A percentile compares a stretch with the other conserved stretches of the same genome.
These are phyloP conservation scores for Lepilemur ruficaudatus DNA, from an alignment of 2,797 vertebrate genomes.

Conservation along the genomic window DNA sequence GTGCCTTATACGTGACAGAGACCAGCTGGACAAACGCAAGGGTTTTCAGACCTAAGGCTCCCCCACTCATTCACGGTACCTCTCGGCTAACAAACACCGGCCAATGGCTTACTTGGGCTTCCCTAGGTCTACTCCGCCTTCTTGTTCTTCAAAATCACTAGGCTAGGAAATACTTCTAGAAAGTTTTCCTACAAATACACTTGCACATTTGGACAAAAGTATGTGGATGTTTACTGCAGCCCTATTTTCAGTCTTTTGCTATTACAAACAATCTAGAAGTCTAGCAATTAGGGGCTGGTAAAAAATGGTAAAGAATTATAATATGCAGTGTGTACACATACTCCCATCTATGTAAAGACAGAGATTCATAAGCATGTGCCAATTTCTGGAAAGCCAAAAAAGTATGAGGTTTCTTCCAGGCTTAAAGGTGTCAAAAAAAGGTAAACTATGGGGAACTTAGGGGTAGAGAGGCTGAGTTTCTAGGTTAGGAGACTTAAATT, in stretches of 20 bases:
- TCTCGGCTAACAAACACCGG: not conserved
- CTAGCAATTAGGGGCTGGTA: not conserved
- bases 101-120: not conserved
- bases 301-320: not conserved
- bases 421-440: too few relatives aligned
- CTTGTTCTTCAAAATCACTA: not conserved
- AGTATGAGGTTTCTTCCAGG: not conserved
- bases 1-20: not conserved
- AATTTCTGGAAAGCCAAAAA: constrained; percentile 22
- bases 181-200: not conserved
- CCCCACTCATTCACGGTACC: not conserved
- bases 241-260: not conserved
- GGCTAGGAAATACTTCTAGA: not conserved
- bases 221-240: not conserved
- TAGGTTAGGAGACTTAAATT: not conserved
- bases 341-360: not conserved
- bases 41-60: not conserved
- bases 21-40: not conserved
- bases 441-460: not conserved
- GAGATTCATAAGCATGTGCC: not conserved
- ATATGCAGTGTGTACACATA: not conserved
- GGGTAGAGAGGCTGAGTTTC: not conserved
- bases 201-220: not conserved
- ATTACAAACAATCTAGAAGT: not conserved
- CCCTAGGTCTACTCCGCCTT: not conserved